Conservation (phyloP, 64 coral and sea anemone species). For the Exaiptasia diaphana region DNA sequence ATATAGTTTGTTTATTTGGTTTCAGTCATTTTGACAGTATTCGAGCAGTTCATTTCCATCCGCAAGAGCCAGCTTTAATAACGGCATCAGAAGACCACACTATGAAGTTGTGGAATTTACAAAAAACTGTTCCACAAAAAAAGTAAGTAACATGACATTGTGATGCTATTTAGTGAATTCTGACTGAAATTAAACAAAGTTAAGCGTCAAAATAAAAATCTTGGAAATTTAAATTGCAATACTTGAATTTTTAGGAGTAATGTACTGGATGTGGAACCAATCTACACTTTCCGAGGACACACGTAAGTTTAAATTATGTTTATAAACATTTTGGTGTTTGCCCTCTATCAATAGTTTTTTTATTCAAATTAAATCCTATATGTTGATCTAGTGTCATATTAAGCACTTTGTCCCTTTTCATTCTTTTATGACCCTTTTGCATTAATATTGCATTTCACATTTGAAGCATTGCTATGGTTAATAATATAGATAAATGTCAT, state of each 20-base stretch:
- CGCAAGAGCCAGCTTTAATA: conserved; percentile 74
- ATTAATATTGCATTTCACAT: too few species aligned
- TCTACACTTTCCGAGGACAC: conserved; percentile 95
- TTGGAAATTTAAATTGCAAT: too few species aligned
- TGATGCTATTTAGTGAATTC: neutral
- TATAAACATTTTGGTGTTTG: neutral
- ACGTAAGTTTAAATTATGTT: conserved; percentile 45
- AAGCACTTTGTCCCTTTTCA: too few species aligned
- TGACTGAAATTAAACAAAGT: neutral
- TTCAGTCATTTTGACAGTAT: conserved; percentile 95
- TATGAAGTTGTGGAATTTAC: conserved; percentile 94
- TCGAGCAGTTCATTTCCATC: conserved; percentile 88
- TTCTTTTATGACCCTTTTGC: too few species aligned
- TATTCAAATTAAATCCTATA: too few species aligned
- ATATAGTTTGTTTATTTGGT: conserved; percentile 24
- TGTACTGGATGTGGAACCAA: conserved; percentile 95
- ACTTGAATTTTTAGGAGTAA: conserved; percentile 72
- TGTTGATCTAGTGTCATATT: too few species aligned
- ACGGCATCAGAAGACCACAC: conserved; percentile 99
- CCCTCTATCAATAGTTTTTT: neutral
- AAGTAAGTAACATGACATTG: conserved; percentile 46
- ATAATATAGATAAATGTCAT: too few species aligned
- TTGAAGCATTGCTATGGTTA: too few species aligned
- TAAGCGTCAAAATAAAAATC: too few species aligned
- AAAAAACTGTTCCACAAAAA: conserved; percentile 94